phyloP scores from a whole-genome alignment of 2,797 vertebrate species.

The Dallia pectoralis region DNA sequence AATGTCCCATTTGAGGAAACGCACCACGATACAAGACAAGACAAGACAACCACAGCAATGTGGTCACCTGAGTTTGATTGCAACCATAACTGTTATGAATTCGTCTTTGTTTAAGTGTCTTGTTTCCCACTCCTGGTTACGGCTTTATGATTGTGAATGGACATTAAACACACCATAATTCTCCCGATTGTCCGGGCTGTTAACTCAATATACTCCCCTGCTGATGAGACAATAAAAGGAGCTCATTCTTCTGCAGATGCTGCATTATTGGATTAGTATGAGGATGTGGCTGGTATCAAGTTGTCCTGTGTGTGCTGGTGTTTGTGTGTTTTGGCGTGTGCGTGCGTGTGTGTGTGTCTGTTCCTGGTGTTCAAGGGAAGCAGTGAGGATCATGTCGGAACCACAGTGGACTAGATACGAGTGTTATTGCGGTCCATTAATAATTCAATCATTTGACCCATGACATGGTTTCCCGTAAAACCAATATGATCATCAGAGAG shows the following conservation, averaged over 20 bases:
- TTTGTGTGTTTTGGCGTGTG: neutral
- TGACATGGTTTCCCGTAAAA: constrained; percentile 72
- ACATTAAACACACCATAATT: constrained; percentile 32
- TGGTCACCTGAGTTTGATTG: neutral
- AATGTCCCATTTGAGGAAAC: neutral
- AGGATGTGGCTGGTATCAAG: constrained; percentile 68
- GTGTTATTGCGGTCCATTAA: constrained; percentile 74
- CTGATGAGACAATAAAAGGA: constrained; percentile 64
- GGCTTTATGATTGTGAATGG: constrained; percentile 61
- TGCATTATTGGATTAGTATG: constrained; percentile 75
- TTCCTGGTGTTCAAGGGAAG: constrained; percentile 24
- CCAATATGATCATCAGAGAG: constrained; percentile 65
- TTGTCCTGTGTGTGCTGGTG: constrained; percentile 43
- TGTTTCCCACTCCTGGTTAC: constrained; percentile 60
- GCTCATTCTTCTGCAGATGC: constrained; percentile 57
- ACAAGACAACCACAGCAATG: neutral
- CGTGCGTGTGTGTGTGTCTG: neutral
- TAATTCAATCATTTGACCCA: constrained; percentile 74
- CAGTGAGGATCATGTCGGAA: constrained; percentile 63
- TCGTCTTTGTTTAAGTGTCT: constrained; percentile 15
- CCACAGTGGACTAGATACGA: constrained; percentile 65
- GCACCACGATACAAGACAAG: too few species aligned
- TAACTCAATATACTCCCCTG: constrained; percentile 49
- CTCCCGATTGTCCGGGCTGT: constrained; percentile 42
- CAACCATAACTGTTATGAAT: neutral